Conservation (phyloP, 2,888 invertebrate species). For the Lobophora halterata region DNA sequence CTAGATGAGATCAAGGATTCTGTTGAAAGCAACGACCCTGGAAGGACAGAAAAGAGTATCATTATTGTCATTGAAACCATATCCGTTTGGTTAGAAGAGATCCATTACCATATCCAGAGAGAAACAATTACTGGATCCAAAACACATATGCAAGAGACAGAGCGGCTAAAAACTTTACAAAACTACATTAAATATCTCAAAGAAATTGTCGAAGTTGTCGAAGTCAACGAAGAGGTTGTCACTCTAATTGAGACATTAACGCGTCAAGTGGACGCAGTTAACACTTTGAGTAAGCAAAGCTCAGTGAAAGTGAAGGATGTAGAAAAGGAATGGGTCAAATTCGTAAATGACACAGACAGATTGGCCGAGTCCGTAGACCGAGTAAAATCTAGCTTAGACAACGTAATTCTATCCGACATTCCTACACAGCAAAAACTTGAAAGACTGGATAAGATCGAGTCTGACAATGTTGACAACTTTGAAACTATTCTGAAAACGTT, state of each 20-base stretch:
- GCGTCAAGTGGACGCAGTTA: slow-evolving; percentile 85
- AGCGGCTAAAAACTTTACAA: slow-evolving; percentile 64
- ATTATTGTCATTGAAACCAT: slow-evolving; percentile 90
- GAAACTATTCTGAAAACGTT: slow-evolving; percentile 82
- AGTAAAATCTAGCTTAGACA: slow-evolving; percentile 76
- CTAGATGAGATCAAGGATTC: slow-evolving; percentile 81
- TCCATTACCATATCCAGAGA: slow-evolving; percentile 87
- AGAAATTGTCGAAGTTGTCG: slow-evolving; percentile 83
- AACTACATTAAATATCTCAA: slow-evolving; percentile 81
- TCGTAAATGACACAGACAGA: slow-evolving; percentile 82
- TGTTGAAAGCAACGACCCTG: slow-evolving; percentile 78
- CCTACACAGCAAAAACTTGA: slow-evolving; percentile 85
- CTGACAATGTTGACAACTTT: slow-evolving; percentile 82
- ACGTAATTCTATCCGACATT: slow-evolving; percentile 81
- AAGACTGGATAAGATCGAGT: slow-evolving; percentile 86
- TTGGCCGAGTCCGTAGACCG: slow-evolving; percentile 75
- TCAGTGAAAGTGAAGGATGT: slow-evolving; percentile 74
- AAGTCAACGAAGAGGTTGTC: slow-evolving; percentile 84
- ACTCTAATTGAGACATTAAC: slow-evolving; percentile 82
- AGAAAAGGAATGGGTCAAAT: slow-evolving; percentile 86
- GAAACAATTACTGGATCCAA: slow-evolving; percentile 50
- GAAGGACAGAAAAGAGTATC: slow-evolving; percentile 84
- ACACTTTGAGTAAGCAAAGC: slow-evolving; percentile 79
- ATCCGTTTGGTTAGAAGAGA: slow-evolving; percentile 91
- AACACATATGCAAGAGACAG: slow-evolving; percentile 46